A percentile compares a stretch with the other conserved stretches of the same genome.
phyloP scores from a whole-genome alignment of 2,797 vertebrate species.

The Anisognathus igniventris region DNA sequence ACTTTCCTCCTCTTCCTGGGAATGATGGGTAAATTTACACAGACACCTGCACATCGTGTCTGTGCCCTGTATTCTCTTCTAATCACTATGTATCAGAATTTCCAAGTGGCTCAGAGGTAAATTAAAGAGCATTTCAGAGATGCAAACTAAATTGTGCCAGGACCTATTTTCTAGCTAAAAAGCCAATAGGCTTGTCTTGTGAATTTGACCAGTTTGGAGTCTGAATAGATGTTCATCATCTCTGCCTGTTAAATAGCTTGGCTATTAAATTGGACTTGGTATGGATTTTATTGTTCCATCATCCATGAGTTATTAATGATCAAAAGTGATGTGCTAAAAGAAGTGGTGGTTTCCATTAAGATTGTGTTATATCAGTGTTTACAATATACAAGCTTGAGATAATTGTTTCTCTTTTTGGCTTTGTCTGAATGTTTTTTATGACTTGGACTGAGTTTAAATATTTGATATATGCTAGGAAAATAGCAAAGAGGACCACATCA shows the following conservation, averaged over 20 bases:
- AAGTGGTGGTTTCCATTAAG: background rate
- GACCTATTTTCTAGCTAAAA: background rate
- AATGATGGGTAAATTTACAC: background rate
- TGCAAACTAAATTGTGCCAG: background rate
- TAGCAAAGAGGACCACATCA: background rate
- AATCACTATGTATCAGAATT: background rate
- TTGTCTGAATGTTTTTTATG: background rate
- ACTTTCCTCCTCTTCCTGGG: background rate
- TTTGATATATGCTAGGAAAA: background rate
- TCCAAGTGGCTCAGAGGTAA: background rate
- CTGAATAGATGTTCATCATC: background rate
- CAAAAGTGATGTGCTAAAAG: background rate
- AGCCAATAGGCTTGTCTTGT: background rate
- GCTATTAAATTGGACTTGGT: background rate
- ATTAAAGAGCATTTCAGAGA: background rate
- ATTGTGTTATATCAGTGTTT: background rate
- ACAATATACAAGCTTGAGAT: background rate
- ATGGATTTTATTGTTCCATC: background rate
- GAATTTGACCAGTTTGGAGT: background rate
- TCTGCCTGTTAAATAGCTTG: background rate
- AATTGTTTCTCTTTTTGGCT: background rate
- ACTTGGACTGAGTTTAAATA: background rate
- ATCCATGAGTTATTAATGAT: background rate
- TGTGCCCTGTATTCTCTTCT: background rate
- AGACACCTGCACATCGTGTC: background rate